Percentiles rank a stretch among this genome's conserved stretches.
phyloP scores from a whole-genome alignment of 2,797 vertebrate genomes.

The Acrocephalus scirpaceus region DNA sequence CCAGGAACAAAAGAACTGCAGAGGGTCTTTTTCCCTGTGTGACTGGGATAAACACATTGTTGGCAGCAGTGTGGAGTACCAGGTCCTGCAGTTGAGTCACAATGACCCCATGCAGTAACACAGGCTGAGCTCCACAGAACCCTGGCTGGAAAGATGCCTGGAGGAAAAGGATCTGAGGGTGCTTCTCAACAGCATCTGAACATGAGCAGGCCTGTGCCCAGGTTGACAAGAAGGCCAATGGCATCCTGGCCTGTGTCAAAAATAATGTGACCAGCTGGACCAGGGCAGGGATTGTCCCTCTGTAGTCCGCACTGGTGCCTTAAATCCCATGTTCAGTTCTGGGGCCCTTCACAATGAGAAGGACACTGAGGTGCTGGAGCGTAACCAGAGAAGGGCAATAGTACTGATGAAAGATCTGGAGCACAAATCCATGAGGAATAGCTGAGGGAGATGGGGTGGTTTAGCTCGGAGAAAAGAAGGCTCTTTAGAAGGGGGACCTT shows the following conservation, averaged over 20 bases:
- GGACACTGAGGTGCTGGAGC: rapidly evolving
- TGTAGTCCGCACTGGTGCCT: not conserved
- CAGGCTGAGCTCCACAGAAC: not conserved
- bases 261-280: not conserved
- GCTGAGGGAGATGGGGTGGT: not conserved
- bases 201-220: not conserved
- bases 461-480: no score
- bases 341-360: not conserved
- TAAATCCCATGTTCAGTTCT: rapidly evolving
- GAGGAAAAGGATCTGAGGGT: not conserved
- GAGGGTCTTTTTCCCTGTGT: not conserved
- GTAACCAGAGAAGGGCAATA: rapidly evolving
- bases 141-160: not conserved
- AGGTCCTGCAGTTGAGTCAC: not conserved
- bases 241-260: not conserved
- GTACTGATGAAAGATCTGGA: not conserved
- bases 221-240: not conserved
- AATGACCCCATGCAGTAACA: rapidly evolving
- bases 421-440: rapidly evolving
- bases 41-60: not conserved
- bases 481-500: no score
- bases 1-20: not conserved
- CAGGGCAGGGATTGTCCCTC: rapidly evolving
- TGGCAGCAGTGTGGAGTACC: not conserved
- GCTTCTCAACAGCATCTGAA: rapidly evolving